Evolutionary conservation across 1,140 invertebrate genomes (phyloP), one percentile per base, ranked within the genome.

Genomic region (Charaxes varanes): DNA sequence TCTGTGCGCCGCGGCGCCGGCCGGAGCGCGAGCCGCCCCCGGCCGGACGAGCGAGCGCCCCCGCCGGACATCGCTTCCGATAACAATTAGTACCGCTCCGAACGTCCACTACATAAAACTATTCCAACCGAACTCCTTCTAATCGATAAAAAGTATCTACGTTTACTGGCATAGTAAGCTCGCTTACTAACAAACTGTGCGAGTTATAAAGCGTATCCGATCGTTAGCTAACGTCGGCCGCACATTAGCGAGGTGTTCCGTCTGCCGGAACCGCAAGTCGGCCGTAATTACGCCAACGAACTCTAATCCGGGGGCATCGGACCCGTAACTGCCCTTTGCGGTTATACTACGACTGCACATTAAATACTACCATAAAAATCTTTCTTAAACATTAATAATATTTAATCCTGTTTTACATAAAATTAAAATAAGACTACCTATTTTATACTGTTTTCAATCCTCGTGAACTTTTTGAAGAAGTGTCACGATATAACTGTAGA

Each of bases 1-100:
- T 74, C 71, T 65, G 57, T 58, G 61, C 62, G 62, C 57, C 60
- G 62, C 62, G 67, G 53, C 63, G 50, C 53, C 55, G 51, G 50
- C 54, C 53, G 56, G 51, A 41, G 36, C 46, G 22, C 22, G 16
- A 23, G 33, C 41, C 47, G 32, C 37, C 46, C 40, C 44, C 32
- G 48, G 41, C 34, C 41, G 48, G 46, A 49, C 48, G 38, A 23
- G 19, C 37, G 43, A 35, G 36, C 36, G 33, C 35, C 36, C 23
- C 23, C 23, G 33, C 38, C 34, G 37, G 33, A 15, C 26, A 12
- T 4, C 11, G 22, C 28, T 31, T 24, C 24, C 18, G 17, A 11
- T 30, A 6, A 8, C 15, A 2, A 18, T 10, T 4, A 13, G 12
- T 12, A 34, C 6, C 32, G 3, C 12, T 6, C 7, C 6, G 13